Evolutionary conservation across 1,140 invertebrate species (phyloP).

Genomic region (Colletes gigas): DNA sequence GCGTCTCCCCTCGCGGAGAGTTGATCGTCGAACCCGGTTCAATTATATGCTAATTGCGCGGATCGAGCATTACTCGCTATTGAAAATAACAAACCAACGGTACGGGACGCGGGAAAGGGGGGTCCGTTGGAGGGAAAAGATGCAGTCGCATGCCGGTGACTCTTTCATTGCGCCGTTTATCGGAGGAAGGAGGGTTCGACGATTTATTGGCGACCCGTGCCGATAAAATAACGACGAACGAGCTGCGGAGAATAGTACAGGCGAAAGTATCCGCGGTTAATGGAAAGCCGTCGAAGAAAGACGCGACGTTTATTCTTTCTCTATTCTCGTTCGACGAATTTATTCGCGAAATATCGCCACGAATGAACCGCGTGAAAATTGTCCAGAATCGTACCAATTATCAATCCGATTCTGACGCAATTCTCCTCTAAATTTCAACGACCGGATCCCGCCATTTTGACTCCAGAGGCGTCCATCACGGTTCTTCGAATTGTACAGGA

Average conservation of each 20-base stretch:
- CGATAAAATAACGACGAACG: constrained; percentile 42
- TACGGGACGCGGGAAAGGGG: not conserved
- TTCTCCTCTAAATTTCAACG: too few relatives aligned
- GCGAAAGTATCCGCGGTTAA: constrained; percentile 6
- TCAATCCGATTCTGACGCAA: too few relatives aligned
- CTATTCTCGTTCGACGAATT: too few relatives aligned
- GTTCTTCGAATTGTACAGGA: too few relatives aligned
- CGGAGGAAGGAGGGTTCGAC: constrained; percentile 38
- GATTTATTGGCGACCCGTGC: constrained; percentile 55
- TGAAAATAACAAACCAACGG: constrained; percentile 32
- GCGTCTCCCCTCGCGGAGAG: not conserved
- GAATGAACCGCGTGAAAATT: too few relatives aligned
- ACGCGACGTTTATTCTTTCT: not conserved
- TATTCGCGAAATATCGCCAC: too few relatives aligned
- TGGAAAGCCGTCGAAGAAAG: not conserved
- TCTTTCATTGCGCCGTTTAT: constrained; percentile 50
- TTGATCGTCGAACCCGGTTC: constrained; percentile 33
- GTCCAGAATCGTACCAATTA: too few relatives aligned
- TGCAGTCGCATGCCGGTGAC: constrained; percentile 42
- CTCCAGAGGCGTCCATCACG: too few relatives aligned
- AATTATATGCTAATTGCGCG: constrained; percentile 42
- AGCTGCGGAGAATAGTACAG: constrained; percentile 17
- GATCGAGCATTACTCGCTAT: constrained; percentile 14
- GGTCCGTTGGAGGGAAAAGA: not conserved
- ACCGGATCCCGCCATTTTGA: too few relatives aligned